Percentiles rank a stretch among this genome's conserved stretches.
phyloP scores from a whole-genome alignment of 2,888 invertebrate genomes.

The Papilio elwesi region DNA sequence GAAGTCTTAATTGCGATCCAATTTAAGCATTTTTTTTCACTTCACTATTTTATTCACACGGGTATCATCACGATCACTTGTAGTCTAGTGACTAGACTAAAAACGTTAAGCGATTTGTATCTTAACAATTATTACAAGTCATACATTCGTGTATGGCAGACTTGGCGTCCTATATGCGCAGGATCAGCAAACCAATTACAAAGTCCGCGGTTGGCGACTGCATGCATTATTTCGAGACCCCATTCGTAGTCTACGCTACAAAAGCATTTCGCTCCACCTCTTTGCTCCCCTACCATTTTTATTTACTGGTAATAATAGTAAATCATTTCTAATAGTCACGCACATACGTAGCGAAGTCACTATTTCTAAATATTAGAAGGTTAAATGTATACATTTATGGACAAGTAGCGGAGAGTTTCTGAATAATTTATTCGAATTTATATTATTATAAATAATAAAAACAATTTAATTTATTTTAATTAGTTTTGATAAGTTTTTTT shows the following conservation, averaged over 20 bases:
- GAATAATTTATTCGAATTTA: no score
- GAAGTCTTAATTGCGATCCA: conserved; percentile 65
- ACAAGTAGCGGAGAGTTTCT: no score
- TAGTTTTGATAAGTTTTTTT: no score
- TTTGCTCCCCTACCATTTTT: conserved; percentile 83
- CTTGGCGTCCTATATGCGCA: conserved; percentile 53
- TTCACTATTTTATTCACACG: conserved; percentile 57
- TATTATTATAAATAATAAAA: no score
- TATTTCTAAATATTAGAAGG: conserved; percentile 41
- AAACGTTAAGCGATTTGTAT: background rate
- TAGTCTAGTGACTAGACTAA: background rate
- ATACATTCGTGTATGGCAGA: background rate
- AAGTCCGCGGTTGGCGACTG: conserved; percentile 64
- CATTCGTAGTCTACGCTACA: conserved; percentile 68
- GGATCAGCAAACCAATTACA: conserved; percentile 81
- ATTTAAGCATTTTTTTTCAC: conserved; percentile 64
- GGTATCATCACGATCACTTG: conserved; percentile 12
- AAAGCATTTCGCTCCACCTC: conserved; percentile 82
- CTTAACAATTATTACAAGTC: background rate
- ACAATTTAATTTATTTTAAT: no score
- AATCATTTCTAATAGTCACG: conserved; percentile 73
- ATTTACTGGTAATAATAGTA: conserved; percentile 83
- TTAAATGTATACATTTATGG: no score
- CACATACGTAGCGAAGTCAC: conserved; percentile 59
- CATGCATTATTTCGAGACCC: conserved; percentile 74